Evolutionary conservation across 2,888 invertebrate genomes (phyloP).

Genomic region (Therioaphis trifolii): DNA sequence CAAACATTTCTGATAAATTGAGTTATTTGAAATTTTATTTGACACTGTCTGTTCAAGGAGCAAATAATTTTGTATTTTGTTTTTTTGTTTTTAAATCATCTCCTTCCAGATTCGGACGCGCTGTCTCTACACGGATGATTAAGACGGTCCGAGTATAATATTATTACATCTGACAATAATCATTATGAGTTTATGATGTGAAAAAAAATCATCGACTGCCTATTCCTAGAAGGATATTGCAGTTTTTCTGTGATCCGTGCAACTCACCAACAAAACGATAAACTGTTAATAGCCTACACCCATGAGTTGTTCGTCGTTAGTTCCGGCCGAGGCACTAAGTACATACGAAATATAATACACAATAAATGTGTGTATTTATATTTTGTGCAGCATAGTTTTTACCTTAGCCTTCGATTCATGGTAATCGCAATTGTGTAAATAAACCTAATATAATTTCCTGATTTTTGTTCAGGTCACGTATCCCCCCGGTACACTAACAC

Average conservation of each 20-base stretch:
- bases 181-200: no score
- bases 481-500: background rate
- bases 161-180: no score
- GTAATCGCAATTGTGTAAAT: slow-evolving; percentile 14
- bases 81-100: no score
- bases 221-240: background rate
- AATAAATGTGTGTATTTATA: no score
- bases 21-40: no score
- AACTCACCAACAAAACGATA: background rate
- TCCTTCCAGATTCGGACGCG: no score
- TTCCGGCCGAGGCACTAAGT: background rate
- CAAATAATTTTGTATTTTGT: no score
- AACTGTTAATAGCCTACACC: background rate
- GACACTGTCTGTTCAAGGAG: no score
- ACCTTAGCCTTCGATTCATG: slow-evolving; percentile 29
- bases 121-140: no score
- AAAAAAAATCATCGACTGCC: no score
- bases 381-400: background rate
- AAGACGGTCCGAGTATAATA: no score
- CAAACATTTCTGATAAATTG: no score
- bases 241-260: background rate
- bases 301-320: background rate
- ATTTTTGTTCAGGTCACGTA: slow-evolving; percentile 55
- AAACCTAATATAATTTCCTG: slow-evolving; percentile 21
- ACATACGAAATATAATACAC: background rate